Evolutionary conservation across 2,888 invertebrate species (phyloP).

Genomic region (Tenodera sinensis): DNA sequence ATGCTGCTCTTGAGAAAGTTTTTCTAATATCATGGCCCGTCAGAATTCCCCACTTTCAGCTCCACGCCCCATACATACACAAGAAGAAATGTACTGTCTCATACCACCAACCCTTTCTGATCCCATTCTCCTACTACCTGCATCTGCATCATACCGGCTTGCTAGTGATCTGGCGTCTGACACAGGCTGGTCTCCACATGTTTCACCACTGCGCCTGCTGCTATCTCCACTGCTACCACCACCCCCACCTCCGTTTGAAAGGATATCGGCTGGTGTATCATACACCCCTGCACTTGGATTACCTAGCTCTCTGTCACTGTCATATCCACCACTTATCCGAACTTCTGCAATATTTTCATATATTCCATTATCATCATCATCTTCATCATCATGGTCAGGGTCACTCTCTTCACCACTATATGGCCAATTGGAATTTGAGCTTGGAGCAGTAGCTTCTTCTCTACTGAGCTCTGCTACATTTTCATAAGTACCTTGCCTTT

Average conservation of each 20-base stretch:
- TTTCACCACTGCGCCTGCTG: background rate
- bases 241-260: background rate
- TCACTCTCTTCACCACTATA: slow-evolving; percentile 11
- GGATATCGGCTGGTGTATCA: slow-evolving; percentile 9
- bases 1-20: background rate
- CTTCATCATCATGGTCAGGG: background rate
- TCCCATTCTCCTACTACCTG: background rate
- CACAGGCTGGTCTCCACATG: background rate
- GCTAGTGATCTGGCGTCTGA: background rate
- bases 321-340: slow-evolving; percentile 1
- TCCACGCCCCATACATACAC: slow-evolving; percentile 12
- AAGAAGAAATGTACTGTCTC: slow-evolving; percentile 12
- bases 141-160: background rate
- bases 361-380: slow-evolving; percentile 7
- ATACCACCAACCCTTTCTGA: slow-evolving; percentile 7
- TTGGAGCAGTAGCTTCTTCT: background rate
- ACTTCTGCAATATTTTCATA: slow-evolving; percentile 12
- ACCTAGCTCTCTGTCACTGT: background rate
- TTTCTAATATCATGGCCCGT: background rate
- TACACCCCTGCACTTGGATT: slow-evolving; percentile 1
- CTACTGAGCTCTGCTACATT: slow-evolving; percentile 3
- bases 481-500: slow-evolving; percentile 6
- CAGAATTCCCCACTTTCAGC: slow-evolving; percentile 14
- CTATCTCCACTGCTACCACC: background rate
- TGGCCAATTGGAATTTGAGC: background rate